These are phyloP conservation scores for Tragulus kanchil DNA, from an alignment of 2,113 vertebrate species.

Conservation along the genomic window DNA sequence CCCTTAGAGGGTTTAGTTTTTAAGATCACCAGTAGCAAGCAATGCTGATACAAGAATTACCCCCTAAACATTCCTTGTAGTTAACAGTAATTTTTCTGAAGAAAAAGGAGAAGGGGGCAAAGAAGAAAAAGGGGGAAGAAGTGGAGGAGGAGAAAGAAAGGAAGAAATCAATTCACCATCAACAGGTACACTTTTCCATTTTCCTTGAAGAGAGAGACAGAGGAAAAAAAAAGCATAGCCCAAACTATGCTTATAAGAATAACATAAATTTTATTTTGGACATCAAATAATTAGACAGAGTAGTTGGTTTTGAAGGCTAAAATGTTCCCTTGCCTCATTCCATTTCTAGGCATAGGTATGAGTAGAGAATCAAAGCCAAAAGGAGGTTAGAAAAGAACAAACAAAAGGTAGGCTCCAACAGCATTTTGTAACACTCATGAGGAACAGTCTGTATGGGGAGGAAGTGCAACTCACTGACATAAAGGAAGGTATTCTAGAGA, in stretches of 20 bases:
- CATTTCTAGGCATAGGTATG: not conserved
- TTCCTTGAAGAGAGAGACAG: not conserved
- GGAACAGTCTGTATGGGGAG: constrained; percentile 5
- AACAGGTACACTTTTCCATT: not conserved
- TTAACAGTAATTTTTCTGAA: not conserved
- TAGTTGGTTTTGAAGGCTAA: not conserved
- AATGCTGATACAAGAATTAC: not conserved
- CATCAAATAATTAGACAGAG: not conserved
- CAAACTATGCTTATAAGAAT: not conserved
- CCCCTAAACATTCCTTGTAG: not conserved
- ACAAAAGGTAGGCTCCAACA: constrained; percentile 52
- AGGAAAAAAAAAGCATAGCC: not conserved
- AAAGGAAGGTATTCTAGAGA: constrained; percentile 25
- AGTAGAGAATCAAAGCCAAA: not conserved
- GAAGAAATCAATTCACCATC: not conserved
- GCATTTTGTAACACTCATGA: constrained; percentile 44
- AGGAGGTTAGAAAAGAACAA: not conserved
- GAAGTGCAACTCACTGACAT: not conserved
- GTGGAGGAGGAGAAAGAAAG: not conserved
- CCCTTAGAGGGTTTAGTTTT: not conserved
- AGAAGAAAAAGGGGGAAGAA: not conserved
- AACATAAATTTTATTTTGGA: not conserved
- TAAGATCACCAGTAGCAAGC: not conserved
- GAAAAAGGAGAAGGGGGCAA: not conserved
- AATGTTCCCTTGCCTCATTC: not conserved